Evolutionary conservation across 2,797 vertebrate genomes (phyloP), one percentile per base, ranked within the genome.

Genomic region (Muraenolepis orangiensis): DNA sequence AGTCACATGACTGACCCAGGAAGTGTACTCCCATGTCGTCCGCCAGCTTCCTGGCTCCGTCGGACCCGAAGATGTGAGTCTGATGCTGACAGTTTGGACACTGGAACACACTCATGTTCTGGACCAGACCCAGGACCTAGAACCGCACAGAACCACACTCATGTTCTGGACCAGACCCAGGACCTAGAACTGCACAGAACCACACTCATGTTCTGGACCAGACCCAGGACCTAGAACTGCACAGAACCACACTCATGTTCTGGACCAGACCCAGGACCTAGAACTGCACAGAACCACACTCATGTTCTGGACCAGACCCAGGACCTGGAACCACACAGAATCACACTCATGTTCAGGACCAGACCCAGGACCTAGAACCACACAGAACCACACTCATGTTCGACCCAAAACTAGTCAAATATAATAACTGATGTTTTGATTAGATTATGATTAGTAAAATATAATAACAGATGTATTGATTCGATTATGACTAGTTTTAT

Each of bases 21-120:
- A 98, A 64, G 79, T 91, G 86, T 75, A 98, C 88, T 36, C 92
- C 94, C 83, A 98, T 93, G 2, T 91, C 90, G 76, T 83, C 84
- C 2, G 98, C 96, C 69, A 99, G 89, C 72, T 92, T 89, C 70
- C 82, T 94, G 73, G 95, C 96, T 7, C 98, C 97, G 34, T 96
- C 96, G 23, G 93, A 91, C 81, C 98, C 97, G 57, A 99, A 99
- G 86, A 99, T 97, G 88, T 98, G 96, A 0, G 95, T 98, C 89
- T 94, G 93, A 11, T 98, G 96, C 76, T 93, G 91, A 85, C 98
- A 99, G 57, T 95, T 95, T 40, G 98, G 98, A 89, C 98, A 99
- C 32, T 93, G 95, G 91, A 99, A 99, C 89, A 98, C 95, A 81
- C 96, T 99, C 98, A 99, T 99, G 88, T 99, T 99, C 89, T 99